Evolutionary conservation across 2,888 invertebrate genomes (phyloP), one percentile per base, ranked within the genome.

Genomic region (Scelioninae gen. 1): DNA sequence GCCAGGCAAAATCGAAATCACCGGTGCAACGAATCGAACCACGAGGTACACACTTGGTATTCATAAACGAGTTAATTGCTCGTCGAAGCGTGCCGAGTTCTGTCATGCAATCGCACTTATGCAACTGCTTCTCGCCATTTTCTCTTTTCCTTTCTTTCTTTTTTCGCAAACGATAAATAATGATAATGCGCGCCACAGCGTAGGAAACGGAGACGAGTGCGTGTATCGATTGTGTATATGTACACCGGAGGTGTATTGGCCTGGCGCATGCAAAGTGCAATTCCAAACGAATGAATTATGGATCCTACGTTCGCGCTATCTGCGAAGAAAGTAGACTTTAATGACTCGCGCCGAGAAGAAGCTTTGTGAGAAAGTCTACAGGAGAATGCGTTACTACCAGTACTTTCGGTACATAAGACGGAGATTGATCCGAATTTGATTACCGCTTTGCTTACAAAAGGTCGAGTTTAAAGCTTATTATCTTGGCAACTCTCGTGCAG

Each of bases 1-100:
- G 88, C 88, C 68, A 91, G 91, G 90, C 88, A 88, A 53, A 88
- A 88, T 84, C 88, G 88, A 75, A 88, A 86, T 77, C 85, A 79
- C 32, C 83, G 83, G 60, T 81, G 76, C 79, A 81, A 68, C 83
- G 79, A 80, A 47, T 69, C 84, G 74, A 77, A 74, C 32, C 72
- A 76, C 76, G 72, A 82, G 80, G 84, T 84, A 76, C 68, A 79
- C 58, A 55, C 68, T 53, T 69, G 13, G 40, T 62, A 71, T 71
- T 71, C 78, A 69, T 58, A 69, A 63, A 69, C 80, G 72, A 68
- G 80, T 74, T 81, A 81, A 81, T 75, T 69, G 69, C 65, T 58
- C 65, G 40, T 16, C 65, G 58, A 58, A 78, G 71, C 78, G 71
- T 71, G 71, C 63, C 69, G 13, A 53, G 45, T 29, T 60, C 43